A percentile compares a stretch with the other conserved stretches of the same genome.
Conservation (phyloP, 2,113 vertebrate species). For the Pachyramphus minor region DNA sequence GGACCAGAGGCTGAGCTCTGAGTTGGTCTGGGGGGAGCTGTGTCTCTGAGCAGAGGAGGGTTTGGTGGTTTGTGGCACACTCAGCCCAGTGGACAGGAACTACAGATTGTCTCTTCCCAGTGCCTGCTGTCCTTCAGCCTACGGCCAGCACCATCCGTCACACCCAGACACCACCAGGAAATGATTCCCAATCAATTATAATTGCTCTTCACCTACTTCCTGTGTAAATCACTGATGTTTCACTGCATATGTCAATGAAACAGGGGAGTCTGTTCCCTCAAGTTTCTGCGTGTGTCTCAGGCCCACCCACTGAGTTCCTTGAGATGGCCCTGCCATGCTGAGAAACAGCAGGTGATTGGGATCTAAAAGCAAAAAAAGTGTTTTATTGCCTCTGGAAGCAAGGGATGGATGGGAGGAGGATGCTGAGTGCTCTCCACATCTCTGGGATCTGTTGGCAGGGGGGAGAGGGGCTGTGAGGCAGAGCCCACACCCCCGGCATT, state of each 20-base stretch:
- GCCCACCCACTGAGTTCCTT: slow-evolving; percentile 2
- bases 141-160: slow-evolving; percentile 54
- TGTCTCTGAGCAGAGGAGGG: neutral
- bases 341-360: neutral
- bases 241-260: slow-evolving; percentile 43
- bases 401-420: neutral
- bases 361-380: neutral
- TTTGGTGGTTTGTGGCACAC: neutral
- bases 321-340: neutral
- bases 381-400: neutral
- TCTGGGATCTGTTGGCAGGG: neutral
- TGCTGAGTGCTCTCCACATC: neutral
- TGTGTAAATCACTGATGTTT: slow-evolving; percentile 59
- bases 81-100: neutral
- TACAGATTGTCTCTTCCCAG: slow-evolving; percentile 7
- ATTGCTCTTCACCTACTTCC: slow-evolving; percentile 69
- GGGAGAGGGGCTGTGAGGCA: neutral
- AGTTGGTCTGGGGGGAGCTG: neutral
- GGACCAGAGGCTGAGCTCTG: neutral
- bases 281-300: neutral
- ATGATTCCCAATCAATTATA: slow-evolving; percentile 72
- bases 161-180: slow-evolving; percentile 60
- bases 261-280: neutral
- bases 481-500: neutral
- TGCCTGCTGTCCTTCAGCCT: slow-evolving; percentile 32